A percentile compares a stretch with the other conserved stretches of the same genome.
Conservation (phyloP, 2,888 invertebrate species). For the Boloria euphrosyne region DNA sequence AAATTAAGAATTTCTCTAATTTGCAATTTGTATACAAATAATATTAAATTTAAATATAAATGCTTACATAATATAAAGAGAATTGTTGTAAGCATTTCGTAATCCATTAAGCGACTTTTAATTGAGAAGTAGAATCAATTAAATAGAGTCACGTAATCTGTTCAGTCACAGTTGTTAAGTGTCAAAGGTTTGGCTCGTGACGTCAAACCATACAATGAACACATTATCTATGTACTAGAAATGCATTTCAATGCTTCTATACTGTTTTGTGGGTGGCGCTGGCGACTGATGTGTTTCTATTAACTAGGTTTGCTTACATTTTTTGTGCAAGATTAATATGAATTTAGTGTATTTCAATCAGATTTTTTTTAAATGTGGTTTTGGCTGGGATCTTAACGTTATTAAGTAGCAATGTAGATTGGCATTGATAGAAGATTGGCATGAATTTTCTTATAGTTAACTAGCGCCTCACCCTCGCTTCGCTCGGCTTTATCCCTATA, state of each 20-base stretch:
- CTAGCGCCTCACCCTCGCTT: no score
- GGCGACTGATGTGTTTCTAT: constrained; percentile 7
- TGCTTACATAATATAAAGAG: neutral
- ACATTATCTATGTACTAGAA: constrained; percentile 26
- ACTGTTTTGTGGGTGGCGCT: constrained; percentile 15
- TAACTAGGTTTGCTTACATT: neutral
- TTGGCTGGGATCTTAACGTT: no score
- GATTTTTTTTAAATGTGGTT: no score
- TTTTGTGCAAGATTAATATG: no score
- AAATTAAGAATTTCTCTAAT: no score
- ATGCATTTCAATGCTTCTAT: constrained; percentile 7
- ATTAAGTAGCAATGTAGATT: no score
- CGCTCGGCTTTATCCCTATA: no score
- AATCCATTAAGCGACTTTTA: constrained; percentile 6
- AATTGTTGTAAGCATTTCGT: neutral
- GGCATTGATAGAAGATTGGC: no score
- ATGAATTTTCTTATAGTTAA: no score
- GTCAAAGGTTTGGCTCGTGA: constrained; percentile 31
- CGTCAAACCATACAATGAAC: constrained; percentile 34
- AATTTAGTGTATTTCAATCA: no score
- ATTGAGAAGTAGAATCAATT: constrained; percentile 18
- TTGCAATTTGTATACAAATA: no score
- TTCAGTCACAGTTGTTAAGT: constrained; percentile 30
- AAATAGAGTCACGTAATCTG: constrained; percentile 29
- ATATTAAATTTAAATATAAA: neutral